Conservation (phyloP, 2,888 invertebrate genomes). For the Drosophila seclusa region DNA sequence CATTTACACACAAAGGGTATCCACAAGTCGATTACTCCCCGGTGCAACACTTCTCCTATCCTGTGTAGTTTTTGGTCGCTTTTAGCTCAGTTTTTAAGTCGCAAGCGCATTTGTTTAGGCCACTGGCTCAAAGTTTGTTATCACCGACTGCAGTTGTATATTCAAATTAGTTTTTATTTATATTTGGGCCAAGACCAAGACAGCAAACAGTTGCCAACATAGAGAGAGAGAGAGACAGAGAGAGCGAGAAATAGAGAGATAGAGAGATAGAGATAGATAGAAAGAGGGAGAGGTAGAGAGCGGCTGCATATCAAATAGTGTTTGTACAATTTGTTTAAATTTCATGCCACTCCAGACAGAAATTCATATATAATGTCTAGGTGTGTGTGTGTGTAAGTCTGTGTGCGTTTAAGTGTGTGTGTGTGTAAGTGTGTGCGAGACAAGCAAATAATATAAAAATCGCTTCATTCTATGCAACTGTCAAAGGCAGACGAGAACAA, state of each 20-base stretch:
- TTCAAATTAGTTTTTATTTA: slow-evolving; percentile 64
- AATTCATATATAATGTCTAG: slow-evolving; percentile 64
- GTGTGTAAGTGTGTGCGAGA: slow-evolving; percentile 27
- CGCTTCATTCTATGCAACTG: slow-evolving; percentile 53
- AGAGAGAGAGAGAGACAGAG: neutral
- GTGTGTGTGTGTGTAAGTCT: neutral
- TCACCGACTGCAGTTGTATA: slow-evolving; percentile 68
- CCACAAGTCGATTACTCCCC: neutral
- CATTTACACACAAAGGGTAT: slow-evolving; percentile 19
- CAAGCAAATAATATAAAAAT: slow-evolving; percentile 61
- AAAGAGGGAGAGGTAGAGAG: neutral
- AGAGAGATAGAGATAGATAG: neutral
- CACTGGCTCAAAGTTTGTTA: slow-evolving; percentile 65
- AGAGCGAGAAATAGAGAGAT: rapidly evolving
- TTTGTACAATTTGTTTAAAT: slow-evolving; percentile 76
- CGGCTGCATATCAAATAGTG: slow-evolving; percentile 62
- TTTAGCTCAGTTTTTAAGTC: slow-evolving; percentile 43
- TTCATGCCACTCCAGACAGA: slow-evolving; percentile 67
- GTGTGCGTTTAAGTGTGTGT: slow-evolving; percentile 8
- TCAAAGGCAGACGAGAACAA: slow-evolving; percentile 56
- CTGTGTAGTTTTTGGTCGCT: slow-evolving; percentile 10
- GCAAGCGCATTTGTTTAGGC: slow-evolving; percentile 63
- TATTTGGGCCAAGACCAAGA: slow-evolving; percentile 15
- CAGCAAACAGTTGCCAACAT: slow-evolving; percentile 7
- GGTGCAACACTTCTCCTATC: neutral